phyloP scores from a whole-genome alignment of 2,797 vertebrate species.

The Heterohyrax brucei region DNA sequence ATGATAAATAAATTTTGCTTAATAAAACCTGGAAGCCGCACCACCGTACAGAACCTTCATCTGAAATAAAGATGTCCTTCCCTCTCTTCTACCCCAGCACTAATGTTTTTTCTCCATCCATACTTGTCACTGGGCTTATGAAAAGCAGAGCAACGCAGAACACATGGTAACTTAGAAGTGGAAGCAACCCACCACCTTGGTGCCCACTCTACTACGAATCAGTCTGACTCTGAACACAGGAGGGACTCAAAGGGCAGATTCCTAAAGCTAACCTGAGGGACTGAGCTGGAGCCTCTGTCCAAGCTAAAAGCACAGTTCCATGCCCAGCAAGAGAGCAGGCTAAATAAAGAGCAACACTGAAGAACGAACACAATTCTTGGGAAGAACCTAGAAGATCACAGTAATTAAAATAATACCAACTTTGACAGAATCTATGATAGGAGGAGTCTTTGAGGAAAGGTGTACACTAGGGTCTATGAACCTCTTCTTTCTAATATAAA shows the following conservation, averaged over 20 bases:
- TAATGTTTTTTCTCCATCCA: slow-evolving; percentile 38
- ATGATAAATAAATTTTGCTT: slow-evolving; percentile 6
- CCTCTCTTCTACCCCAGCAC: neutral
- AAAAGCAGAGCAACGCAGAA: slow-evolving; percentile 62
- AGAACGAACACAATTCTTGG: slow-evolving; percentile 74
- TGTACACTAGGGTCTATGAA: neutral
- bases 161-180: neutral
- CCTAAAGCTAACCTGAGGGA: slow-evolving; percentile 71
- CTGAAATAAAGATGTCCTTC: neutral
- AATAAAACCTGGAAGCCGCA: neutral
- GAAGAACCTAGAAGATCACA: slow-evolving; percentile 62
- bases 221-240: slow-evolving; percentile 38
- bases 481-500: neutral
- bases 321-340: slow-evolving; percentile 53
- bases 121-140: slow-evolving; percentile 35
- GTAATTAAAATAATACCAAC: slow-evolving; percentile 29
- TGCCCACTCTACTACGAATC: slow-evolving; percentile 26
- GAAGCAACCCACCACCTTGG: slow-evolving; percentile 2
- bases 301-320: slow-evolving; percentile 82
- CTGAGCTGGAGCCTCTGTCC: slow-evolving; percentile 75
- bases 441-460: neutral
- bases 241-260: neutral
- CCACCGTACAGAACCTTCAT: neutral
- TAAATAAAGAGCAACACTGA: slow-evolving; percentile 40
- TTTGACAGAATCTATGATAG: slow-evolving; percentile 65